phyloP scores from a whole-genome alignment of 2,888 invertebrate genomes.

The Coronaproctus castanopsis region DNA sequence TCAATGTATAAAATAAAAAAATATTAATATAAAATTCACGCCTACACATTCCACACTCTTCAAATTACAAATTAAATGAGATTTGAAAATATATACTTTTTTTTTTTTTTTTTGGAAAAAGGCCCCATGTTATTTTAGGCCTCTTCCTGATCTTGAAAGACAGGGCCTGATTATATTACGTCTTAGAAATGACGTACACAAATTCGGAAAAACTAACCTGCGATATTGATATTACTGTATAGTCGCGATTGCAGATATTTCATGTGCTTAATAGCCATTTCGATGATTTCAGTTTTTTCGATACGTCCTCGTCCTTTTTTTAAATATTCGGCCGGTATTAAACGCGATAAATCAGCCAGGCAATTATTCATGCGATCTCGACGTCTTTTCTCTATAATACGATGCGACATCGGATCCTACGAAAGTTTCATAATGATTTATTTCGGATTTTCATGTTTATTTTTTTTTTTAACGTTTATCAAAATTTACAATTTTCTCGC shows the following conservation, averaged over 20 bases:
- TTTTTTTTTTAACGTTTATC: too few relatives aligned
- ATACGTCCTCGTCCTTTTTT: constrained; percentile 89
- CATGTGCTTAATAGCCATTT: constrained; percentile 90
- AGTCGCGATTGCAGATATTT: constrained; percentile 48
- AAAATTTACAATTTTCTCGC: too few relatives aligned
- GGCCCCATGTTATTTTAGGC: too few relatives aligned
- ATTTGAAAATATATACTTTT: too few relatives aligned
- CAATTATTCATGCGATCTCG: constrained; percentile 96
- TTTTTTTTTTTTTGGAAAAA: too few relatives aligned
- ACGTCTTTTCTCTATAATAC: constrained; percentile 87
- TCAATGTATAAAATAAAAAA: too few relatives aligned
- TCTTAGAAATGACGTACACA: not conserved
- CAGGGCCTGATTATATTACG: too few relatives aligned
- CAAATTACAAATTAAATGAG: too few relatives aligned
- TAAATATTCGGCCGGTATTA: constrained; percentile 80
- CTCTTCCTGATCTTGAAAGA: too few relatives aligned
- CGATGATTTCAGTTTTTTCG: constrained; percentile 94
- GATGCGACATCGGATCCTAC: constrained; percentile 94
- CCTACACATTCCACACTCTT: too few relatives aligned
- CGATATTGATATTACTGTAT: not conserved
- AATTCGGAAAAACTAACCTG: not conserved
- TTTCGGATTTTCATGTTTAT: too few relatives aligned
- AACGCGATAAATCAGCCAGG: constrained; percentile 72
- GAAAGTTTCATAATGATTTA: constrained; percentile 22
- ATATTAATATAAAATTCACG: too few relatives aligned